These are phyloP conservation scores for Pseudococcus viburni DNA, from an alignment of 2,888 invertebrate genomes.

Conservation along the genomic window DNA sequence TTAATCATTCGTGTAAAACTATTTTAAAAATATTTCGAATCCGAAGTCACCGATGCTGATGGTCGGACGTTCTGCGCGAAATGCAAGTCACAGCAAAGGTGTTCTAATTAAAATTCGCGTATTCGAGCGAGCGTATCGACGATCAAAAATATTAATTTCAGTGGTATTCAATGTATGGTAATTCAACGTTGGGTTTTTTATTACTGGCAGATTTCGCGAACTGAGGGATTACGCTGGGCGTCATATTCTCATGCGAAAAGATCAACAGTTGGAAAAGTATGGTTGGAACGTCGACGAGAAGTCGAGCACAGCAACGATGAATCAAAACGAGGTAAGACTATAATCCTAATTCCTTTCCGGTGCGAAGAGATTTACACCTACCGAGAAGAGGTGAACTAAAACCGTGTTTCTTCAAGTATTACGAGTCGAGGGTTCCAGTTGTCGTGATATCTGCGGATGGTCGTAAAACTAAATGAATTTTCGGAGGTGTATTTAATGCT, in stretches of 20 bases:
- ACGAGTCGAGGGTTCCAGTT: slow-evolving; percentile 4
- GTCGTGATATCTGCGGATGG: background rate
- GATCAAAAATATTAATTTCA: slow-evolving; percentile 54
- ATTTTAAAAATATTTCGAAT: slow-evolving; percentile 40
- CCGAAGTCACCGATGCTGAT: background rate
- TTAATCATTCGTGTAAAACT: slow-evolving; percentile 56
- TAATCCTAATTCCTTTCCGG: slow-evolving; percentile 31
- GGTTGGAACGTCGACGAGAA: background rate
- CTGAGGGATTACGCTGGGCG: background rate
- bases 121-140: slow-evolving; percentile 33
- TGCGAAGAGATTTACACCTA: slow-evolving; percentile 4
- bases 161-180: slow-evolving; percentile 19
- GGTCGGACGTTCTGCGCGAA: background rate
- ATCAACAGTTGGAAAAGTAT: background rate
- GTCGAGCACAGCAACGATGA: background rate
- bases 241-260: background rate
- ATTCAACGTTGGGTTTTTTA: background rate
- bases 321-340: slow-evolving; percentile 29
- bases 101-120: slow-evolving; percentile 42
- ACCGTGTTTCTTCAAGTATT: slow-evolving; percentile 26
- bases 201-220: background rate
- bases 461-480: slow-evolving; percentile 40
- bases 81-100: slow-evolving; percentile 35
- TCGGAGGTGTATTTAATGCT: background rate
- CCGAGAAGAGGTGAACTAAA: background rate